Conservation (phyloP, 2,797 vertebrate species). For the Oophaga sylvatica region DNA sequence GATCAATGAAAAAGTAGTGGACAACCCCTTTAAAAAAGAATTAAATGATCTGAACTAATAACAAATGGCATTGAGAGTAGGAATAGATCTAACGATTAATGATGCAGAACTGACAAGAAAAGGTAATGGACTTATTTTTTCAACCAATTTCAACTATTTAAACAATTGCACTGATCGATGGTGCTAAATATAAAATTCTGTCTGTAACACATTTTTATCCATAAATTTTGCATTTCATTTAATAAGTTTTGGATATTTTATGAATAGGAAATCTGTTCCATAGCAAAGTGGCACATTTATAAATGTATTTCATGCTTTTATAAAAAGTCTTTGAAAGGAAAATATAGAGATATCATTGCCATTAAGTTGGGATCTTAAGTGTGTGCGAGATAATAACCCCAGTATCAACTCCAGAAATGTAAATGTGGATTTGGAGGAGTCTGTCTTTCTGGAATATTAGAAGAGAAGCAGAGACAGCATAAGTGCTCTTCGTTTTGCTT, state of each 20-base stretch:
- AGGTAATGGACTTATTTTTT: too few relatives aligned
- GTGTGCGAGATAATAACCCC: slow-evolving; percentile 51
- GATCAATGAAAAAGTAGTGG: too few relatives aligned
- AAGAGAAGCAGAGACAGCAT: slow-evolving; percentile 60
- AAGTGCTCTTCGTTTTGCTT: slow-evolving; percentile 60
- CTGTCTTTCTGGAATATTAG: slow-evolving; percentile 51
- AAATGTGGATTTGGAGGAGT: slow-evolving; percentile 51
- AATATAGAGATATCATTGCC: slow-evolving; percentile 46
- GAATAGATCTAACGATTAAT: too few relatives aligned
- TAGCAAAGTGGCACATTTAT: slow-evolving; percentile 30
- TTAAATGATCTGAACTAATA: too few relatives aligned
- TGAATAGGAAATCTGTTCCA: background rate
- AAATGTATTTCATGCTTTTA: slow-evolving; percentile 22
- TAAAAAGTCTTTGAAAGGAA: slow-evolving; percentile 2
- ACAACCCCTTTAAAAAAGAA: too few relatives aligned
- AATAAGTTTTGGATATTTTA: background rate
- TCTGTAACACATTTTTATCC: too few relatives aligned
- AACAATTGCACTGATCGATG: too few relatives aligned
- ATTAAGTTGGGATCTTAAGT: slow-evolving; percentile 55
- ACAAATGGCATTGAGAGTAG: too few relatives aligned
- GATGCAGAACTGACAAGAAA: too few relatives aligned
- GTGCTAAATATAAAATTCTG: too few relatives aligned
- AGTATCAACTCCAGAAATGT: slow-evolving; percentile 50
- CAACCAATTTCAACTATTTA: too few relatives aligned
- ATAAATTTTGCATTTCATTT: background rate